A percentile compares a stretch with the other conserved stretches of the same genome.
These are phyloP conservation scores for Athene noctua DNA, from an alignment of 2,113 vertebrate species.

Conservation along the genomic window DNA sequence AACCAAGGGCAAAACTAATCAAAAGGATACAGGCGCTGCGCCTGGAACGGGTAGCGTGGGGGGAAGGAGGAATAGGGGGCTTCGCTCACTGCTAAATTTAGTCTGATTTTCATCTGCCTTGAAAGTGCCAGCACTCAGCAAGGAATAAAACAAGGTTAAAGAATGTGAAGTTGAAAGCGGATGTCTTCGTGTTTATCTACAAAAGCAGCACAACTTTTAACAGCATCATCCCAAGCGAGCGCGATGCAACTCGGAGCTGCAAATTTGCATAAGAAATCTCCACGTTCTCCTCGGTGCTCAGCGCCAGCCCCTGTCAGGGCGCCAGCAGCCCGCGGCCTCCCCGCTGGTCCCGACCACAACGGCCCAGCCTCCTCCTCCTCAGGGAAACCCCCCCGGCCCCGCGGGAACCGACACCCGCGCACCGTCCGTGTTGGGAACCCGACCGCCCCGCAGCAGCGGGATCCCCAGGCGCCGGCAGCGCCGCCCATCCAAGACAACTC, in stretches of 20 bases:
- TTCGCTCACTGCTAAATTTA: constrained; percentile 66
- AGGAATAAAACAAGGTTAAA: constrained; percentile 73
- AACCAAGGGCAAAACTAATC: constrained; percentile 65
- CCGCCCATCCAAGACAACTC: background rate
- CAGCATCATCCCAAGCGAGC: constrained; percentile 57
- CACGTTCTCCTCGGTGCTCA: background rate
- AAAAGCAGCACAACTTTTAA: constrained; percentile 67
- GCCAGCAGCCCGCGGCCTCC: background rate
- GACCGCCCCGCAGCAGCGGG: no score
- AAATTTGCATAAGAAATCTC: constrained; percentile 37
- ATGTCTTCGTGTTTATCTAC: constrained; percentile 69
- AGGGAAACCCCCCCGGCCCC: background rate
- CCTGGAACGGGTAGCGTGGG: background rate
- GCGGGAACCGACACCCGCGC: no score
- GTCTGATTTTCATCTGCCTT: constrained; percentile 68
- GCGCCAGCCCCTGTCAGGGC: constrained; percentile 5
- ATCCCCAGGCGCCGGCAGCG: background rate
- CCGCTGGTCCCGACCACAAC: background rate
- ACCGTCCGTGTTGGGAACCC: no score
- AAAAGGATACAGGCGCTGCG: constrained; percentile 44
- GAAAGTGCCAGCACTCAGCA: constrained; percentile 67
- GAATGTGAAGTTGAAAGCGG: constrained; percentile 73
- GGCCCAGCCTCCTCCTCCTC: background rate
- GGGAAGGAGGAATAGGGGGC: background rate
- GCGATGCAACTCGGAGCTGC: background rate